These are phyloP conservation scores for Smittia sp. DNA, from an alignment of 2,888 invertebrate species.

Conservation along the genomic window DNA sequence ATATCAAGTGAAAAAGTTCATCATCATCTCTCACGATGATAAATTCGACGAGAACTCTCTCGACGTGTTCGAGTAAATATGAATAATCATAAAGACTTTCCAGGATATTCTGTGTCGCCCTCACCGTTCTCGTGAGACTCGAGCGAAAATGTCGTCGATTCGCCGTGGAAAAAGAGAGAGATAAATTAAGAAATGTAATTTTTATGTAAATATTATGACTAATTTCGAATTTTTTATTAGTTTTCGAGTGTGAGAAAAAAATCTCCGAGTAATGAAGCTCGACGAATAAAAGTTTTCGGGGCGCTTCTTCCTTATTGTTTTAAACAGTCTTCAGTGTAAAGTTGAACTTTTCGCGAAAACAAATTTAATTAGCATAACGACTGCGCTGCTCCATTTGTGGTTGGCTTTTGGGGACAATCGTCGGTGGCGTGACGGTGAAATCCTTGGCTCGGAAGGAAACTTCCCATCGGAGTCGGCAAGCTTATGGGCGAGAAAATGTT, in stretches of 20 bases:
- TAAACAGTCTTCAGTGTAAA: background rate
- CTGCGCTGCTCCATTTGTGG: no score
- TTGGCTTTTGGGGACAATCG: no score
- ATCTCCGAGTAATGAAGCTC: background rate
- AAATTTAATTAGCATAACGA: background rate
- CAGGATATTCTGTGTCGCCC: background rate
- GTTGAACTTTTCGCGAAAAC: background rate
- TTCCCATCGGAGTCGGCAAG: no score
- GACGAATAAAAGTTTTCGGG: background rate
- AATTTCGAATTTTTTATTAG: conserved; percentile 35
- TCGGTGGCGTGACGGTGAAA: no score
- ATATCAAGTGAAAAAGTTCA: conserved; percentile 31
- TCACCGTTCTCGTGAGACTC: background rate
- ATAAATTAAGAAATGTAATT: conserved; percentile 39
- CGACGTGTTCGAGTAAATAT: background rate
- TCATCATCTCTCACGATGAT: conserved; percentile 1
- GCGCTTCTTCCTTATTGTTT: background rate
- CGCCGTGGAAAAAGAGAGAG: background rate
- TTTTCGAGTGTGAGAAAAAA: conserved; percentile 33
- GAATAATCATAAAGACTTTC: conserved; percentile 24
- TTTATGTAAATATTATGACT: conserved; percentile 41
- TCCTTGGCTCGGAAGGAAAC: no score
- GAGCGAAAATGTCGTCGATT: background rate
- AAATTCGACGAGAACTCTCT: background rate
- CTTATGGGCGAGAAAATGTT: background rate